Base-by-base conservation (phyloP, 2,113 vertebrate species). In the Mesocricetus auratus region DNA sequence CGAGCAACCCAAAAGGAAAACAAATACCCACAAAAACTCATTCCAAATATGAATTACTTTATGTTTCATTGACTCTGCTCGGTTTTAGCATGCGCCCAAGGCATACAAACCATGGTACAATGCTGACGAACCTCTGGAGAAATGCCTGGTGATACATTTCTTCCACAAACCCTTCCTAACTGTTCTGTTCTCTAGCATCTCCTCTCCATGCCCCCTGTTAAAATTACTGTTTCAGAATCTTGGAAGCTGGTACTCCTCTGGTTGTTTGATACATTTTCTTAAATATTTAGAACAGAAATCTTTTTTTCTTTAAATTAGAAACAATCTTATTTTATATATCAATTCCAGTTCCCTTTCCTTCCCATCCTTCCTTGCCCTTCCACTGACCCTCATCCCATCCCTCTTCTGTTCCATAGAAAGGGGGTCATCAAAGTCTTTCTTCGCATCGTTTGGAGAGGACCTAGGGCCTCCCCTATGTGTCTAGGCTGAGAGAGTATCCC, bases 1-100 rank as follows among this genome's bases (percentile, higher is more conserved):
- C 68, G 90, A 94, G 33, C 22, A 91, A 91, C 26, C 71, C 7
- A 36, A 83, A 87, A 79, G 17, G 53, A 82, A 86, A 89, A 2
- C 36, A 87, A 93, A 95, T 36, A 33, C 21, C 74, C 86, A 77
- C 64, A 83, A 53, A 94, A 91, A 50, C 4, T 83, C 64, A 29
- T 64, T 12, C 5, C 7, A 22, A 78, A 69, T 36, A 62, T 22
- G 29, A 89, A 75, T 62, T 53, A 13, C 9, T 94, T 50, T 83
- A 10, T 75, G 62, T 88, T 71, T 92, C 33, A 45, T 68, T 92
- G 62, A 50, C 64, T 93, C 95, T 78, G 5, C 11, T 92, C 33
- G 31, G 53, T 86, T 93, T 94, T 64, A 85, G 73, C 13, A 31
- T 21, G 74, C 0, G 77, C 31, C 68, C 42, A 3, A 75, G n/a